Conservation (phyloP, 2,113 vertebrate genomes). For the Centropus unirufus region DNA sequence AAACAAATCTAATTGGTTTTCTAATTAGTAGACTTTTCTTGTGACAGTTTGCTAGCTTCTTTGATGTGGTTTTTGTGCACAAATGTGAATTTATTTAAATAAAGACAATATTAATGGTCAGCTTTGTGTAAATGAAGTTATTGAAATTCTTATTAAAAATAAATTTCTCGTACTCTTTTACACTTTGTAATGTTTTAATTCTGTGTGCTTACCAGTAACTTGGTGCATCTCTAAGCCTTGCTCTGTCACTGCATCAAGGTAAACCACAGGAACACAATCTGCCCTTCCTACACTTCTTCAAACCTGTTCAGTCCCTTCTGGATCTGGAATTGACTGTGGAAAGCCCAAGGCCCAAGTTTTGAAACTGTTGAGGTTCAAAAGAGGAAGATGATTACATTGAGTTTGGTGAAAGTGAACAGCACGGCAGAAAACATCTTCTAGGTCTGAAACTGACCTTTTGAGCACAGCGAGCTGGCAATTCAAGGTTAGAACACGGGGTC, state of each 20-base stretch:
- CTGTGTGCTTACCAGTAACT: neutral
- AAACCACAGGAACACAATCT: neutral
- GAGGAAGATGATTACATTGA: neutral
- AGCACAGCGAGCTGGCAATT: neutral
- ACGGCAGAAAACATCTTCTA: neutral
- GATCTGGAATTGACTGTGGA: neutral
- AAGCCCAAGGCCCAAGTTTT: neutral
- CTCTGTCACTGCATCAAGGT: neutral
- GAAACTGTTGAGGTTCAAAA: neutral
- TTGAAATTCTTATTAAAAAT: slow-evolving; percentile 45
- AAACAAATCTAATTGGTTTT: neutral
- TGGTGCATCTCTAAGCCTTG: neutral
- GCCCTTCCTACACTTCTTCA: neutral
- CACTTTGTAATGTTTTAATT: neutral
- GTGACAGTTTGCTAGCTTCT: slow-evolving; percentile 34
- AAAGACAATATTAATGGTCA: neutral
- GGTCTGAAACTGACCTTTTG: neutral
- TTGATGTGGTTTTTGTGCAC: slow-evolving; percentile 1
- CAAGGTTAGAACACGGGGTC: neutral
- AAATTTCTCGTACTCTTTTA: slow-evolving; percentile 50
- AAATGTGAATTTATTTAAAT: slow-evolving; percentile 37
- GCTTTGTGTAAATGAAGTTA: slow-evolving; percentile 38
- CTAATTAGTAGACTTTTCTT: slow-evolving; percentile 12
- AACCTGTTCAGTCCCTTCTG: neutral
- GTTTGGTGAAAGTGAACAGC: neutral